Conservation (phyloP, 1,140 invertebrate genomes). For the Parasteatoda tepidariorum region DNA sequence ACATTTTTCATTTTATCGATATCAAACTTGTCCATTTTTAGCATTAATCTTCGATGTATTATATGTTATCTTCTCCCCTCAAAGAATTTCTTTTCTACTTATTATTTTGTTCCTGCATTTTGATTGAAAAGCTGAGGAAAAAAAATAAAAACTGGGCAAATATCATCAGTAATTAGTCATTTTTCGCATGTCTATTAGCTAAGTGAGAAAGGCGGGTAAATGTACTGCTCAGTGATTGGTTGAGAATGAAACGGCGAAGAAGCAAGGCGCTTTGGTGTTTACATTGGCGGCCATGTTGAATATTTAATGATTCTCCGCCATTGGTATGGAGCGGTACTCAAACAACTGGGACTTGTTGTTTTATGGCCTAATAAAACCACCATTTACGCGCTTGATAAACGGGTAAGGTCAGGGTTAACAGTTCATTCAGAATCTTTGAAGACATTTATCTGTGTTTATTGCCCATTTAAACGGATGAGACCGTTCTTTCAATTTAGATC, state of each 20-base stretch:
- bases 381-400: slow-evolving; percentile 47
- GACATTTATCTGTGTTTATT: slow-evolving; percentile 40
- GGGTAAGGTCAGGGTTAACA: slow-evolving; percentile 58
- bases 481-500: no score
- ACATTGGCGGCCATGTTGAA: slow-evolving; percentile 47
- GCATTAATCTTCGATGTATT: slow-evolving; percentile 33
- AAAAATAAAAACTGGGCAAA: not conserved
- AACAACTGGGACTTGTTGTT: slow-evolving; percentile 20
- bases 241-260: not conserved
- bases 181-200: not conserved
- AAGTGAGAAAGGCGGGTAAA: slow-evolving; percentile 4
- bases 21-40: slow-evolving; percentile 8
- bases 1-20: slow-evolving; percentile 23
- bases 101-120: no score
- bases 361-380: slow-evolving; percentile 60
- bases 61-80: slow-evolving; percentile 37
- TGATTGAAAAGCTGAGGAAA: no score
- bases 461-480: not conserved
- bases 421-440: slow-evolving; percentile 22
- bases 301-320: slow-evolving; percentile 50
- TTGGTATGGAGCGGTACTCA: not conserved
- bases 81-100: no score
- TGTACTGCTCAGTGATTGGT: slow-evolving; percentile 31
- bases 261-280: slow-evolving; percentile 36
- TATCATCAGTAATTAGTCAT: not conserved